Evolutionary conservation across 2,113 vertebrate species (phyloP), one percentile per base, ranked within the genome.

Genomic region (Anoplopoma fimbria): DNA sequence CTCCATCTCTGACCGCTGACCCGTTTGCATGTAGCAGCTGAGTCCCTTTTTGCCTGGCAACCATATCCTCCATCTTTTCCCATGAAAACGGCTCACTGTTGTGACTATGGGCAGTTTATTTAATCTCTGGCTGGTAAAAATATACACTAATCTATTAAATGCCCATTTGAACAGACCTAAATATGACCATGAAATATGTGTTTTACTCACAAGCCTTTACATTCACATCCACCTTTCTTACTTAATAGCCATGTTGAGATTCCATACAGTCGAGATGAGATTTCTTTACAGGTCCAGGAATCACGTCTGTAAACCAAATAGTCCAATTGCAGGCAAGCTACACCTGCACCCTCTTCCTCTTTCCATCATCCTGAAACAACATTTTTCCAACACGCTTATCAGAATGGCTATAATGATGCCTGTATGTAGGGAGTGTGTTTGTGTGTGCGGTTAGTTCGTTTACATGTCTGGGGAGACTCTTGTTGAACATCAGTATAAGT

Each of bases 21-120:
- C 69, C 91, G 77, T 74, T 69, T 79, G 68, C 78, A 88, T 87
- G 80, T 47, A 78, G 83, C 82, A 92, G 90, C 91, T 90, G 87
- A 93, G 86, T 84, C 77, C 67, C 71, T 87, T 63, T 91, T 91
- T 80, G 77, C 91, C 87, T 92, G 89, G 88, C 81, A 92, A 90
- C 93, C 71, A 80, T 87, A 79, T 92, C 89, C 77, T 88, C 81
- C 83, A 69, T 81, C 58, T 89, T 77, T 27, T 82, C 69, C 73
- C 78, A 69, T 69, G 2, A 78, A 53, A 71, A 40, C 45, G 51
- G 79, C 87, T 85, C 64, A 51, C 75, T 63, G 78, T 1, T 49
- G 25, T 13, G 27, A 34, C 40, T 14, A 49, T 15, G 1, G 2
- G 25, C 70, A 51, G 42, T 29, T n/a, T 51, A 51, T 10, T 27